Conservation (phyloP, 2,888 invertebrate species). For the Macrosoma leucophasiata region DNA sequence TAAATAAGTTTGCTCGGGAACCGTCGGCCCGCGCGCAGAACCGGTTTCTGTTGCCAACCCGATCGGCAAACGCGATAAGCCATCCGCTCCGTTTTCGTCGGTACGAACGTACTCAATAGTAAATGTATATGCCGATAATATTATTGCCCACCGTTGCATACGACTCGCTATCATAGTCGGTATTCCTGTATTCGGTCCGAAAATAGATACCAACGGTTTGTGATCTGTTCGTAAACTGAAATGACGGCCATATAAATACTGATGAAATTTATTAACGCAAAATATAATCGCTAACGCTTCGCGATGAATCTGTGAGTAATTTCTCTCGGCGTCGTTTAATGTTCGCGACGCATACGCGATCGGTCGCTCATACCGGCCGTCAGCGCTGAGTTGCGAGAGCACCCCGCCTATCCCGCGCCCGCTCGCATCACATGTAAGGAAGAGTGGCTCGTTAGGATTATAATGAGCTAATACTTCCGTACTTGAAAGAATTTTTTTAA, state of each 20-base stretch:
- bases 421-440: slow-evolving; percentile 15
- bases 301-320: slow-evolving; percentile 18
- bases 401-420: slow-evolving; percentile 17
- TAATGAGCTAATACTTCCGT: slow-evolving; percentile 6
- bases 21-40: no score
- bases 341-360: slow-evolving; percentile 18
- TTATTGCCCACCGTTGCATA: slow-evolving; percentile 22
- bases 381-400: slow-evolving; percentile 8
- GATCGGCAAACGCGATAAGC: no score
- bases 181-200: slow-evolving; percentile 22
- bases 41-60: no score
- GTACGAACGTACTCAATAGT: slow-evolving; percentile 16
- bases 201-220: slow-evolving; percentile 26
- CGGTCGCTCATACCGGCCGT: slow-evolving; percentile 13
- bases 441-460: neutral
- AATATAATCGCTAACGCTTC: slow-evolving; percentile 15
- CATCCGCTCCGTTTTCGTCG: slow-evolving; percentile 5
- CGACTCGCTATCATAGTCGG: slow-evolving; percentile 22
- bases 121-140: slow-evolving; percentile 20
- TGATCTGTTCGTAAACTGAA: slow-evolving; percentile 26
- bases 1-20: neutral
- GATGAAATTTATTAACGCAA: slow-evolving; percentile 28
- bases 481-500: slow-evolving; percentile 9
- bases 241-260: slow-evolving; percentile 4
- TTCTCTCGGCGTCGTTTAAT: slow-evolving; percentile 15